A percentile compares a stretch with the other conserved stretches of the same genome.
Conservation (phyloP, 2,888 invertebrate species). For the Drosophila helvetica region DNA sequence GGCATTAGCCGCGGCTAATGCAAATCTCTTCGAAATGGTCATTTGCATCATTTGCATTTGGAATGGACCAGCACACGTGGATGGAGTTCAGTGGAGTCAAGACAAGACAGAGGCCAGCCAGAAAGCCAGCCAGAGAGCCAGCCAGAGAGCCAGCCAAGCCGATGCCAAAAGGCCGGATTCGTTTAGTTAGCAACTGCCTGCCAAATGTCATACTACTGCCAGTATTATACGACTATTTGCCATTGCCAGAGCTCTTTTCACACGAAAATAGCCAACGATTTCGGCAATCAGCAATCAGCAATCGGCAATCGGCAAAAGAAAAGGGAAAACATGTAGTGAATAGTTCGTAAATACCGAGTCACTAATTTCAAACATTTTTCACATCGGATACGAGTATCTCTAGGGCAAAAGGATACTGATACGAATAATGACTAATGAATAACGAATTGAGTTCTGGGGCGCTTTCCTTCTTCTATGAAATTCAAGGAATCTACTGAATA, state of each 20-base stretch:
- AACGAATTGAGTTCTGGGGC: too few species aligned
- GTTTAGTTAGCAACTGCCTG: constrained; percentile 44
- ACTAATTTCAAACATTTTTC: constrained; percentile 1
- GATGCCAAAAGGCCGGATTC: constrained; percentile 17
- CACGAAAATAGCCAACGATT: constrained; percentile 42
- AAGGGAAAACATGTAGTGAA: constrained; percentile 8
- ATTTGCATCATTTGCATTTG: constrained; percentile 41
- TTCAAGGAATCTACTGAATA: too few species aligned
- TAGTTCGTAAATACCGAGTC: neutral
- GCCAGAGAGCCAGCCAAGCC: neutral
- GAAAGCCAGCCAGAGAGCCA: too few species aligned
- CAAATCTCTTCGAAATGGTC: constrained; percentile 12
- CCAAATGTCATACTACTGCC: constrained; percentile 19
- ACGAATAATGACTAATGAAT: too few species aligned
- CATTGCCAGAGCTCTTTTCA: constrained; percentile 27
- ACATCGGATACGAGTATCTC: neutral
- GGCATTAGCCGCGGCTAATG: constrained; percentile 2
- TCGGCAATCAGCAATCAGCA: constrained; percentile 32
- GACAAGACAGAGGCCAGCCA: neutral
- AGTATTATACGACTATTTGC: constrained; percentile 1
- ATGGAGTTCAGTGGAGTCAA: constrained; percentile 13
- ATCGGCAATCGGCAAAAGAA: constrained; percentile 32
- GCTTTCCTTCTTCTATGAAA: too few species aligned
- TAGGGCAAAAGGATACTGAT: too few species aligned
- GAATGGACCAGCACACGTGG: constrained; percentile 22